Evolutionary conservation across 2,113 vertebrate genomes (phyloP).

Genomic region (Grallaria varia): DNA sequence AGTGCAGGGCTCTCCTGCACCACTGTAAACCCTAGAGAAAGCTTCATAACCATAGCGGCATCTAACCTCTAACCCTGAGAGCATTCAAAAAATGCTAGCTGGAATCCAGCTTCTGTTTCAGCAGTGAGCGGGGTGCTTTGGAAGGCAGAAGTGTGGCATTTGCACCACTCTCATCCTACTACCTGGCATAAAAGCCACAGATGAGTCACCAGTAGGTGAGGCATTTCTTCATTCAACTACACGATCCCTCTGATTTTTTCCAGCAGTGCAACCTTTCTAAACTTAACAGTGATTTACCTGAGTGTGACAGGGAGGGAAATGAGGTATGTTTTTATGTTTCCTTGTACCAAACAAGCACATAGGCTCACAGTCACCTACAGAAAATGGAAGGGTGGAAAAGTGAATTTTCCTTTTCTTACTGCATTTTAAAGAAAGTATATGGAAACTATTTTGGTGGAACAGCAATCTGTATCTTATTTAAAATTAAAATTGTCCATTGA

Average conservation of each 20-base stretch:
- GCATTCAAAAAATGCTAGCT: background rate
- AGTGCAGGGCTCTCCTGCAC: background rate
- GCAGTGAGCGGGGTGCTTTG: background rate
- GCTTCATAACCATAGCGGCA: background rate
- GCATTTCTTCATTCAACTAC: background rate
- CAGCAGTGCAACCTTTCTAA: background rate
- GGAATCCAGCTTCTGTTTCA: background rate
- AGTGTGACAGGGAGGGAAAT: background rate
- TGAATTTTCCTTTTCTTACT: background rate
- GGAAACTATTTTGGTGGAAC: constrained; percentile 18
- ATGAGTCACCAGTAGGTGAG: background rate
- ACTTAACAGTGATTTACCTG: background rate
- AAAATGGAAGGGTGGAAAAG: background rate
- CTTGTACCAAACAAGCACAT: background rate
- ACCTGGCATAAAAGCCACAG: background rate
- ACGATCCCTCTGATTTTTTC: background rate
- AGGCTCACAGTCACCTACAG: background rate
- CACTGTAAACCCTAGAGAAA: accelerated
- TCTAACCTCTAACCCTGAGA: background rate
- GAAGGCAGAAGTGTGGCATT: background rate
- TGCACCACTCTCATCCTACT: background rate
- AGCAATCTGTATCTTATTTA: constrained; percentile 11
- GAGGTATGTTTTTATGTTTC: background rate
- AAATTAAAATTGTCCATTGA: constrained; percentile 45
- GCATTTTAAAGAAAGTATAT: background rate